Base-by-base conservation (phyloP, 2,797 vertebrate genomes). In the Numenius phaeopus region DNA sequence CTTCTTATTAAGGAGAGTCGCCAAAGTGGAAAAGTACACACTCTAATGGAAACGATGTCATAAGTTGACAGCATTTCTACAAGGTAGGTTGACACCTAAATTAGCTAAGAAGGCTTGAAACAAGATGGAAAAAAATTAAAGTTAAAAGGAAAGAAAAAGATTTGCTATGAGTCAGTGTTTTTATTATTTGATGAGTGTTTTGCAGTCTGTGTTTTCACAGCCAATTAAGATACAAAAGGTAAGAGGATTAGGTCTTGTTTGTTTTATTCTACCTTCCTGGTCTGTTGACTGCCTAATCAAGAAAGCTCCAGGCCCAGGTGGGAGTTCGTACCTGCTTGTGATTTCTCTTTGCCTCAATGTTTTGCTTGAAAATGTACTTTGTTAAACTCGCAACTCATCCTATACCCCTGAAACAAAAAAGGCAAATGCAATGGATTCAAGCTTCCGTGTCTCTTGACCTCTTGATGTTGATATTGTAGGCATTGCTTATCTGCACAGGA, bases 1-100 rank as follows among this genome's bases (percentile, higher is more conserved):
- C 82, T 93, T 96, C 50, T 98, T 84, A 88, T 94, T 96, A 96
- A 94, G 92, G 95, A 83, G 72, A 89, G 80, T 86, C 42, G 10
- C 57, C 85, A 89, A 91, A 95, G 97, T 87, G 89, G 87, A 93
- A 91, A 96, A 97, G 62, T 19, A 21, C 57, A 82, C 61, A 62
- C 32, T 50, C 42, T 64, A 59, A 81, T 91, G 62, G 54, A 91
- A 94, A 89, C 50, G 86, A 67, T 92, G 80, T 95, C 82, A 78
- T 87, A 84, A 96, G 19, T 12, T 91, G 62, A 91, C 84, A 92
- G 61, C 52, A 32, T 90, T 96, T 93, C 86, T 93, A 30, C 54
- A 90, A 85, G 62, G 65, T 58, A 88, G 52, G 30, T 34, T 87
- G 78, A 71, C 39, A 89, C 77, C 37, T 83, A 75, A 83, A 90